Evolutionary conservation across 2,797 vertebrate species (phyloP).

Genomic region (Valencia hispanica): DNA sequence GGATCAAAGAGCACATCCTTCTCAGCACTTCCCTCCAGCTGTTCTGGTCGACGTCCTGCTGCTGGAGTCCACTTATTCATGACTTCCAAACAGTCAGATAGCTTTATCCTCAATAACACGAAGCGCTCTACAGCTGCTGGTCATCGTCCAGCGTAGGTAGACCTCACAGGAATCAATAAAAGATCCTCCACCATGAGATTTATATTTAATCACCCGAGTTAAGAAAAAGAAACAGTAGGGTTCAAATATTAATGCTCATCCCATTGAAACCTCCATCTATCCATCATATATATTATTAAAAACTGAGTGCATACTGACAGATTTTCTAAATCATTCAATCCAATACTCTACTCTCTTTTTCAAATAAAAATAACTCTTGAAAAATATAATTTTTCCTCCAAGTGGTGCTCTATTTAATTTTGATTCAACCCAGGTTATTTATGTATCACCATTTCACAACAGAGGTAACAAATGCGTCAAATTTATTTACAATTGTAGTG

Average conservation of each 20-base stretch:
- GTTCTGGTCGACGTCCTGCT: constrained; percentile 30
- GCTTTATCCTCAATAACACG: constrained; percentile 31
- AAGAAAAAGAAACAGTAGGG: constrained; percentile 18
- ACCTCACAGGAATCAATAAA: constrained; percentile 58
- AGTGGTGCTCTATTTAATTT: not conserved
- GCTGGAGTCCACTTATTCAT: constrained; percentile 33
- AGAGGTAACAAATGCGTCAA: not conserved
- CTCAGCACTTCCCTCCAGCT: constrained; percentile 52
- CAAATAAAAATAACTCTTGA: not conserved
- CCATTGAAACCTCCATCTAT: constrained; percentile 16
- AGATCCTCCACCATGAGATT: constrained; percentile 41
- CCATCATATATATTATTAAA: constrained; percentile 16
- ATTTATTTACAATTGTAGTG: not conserved
- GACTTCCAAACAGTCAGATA: constrained; percentile 9
- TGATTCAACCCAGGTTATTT: not conserved
- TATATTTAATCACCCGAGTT: constrained; percentile 40
- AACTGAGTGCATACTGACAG: not conserved
- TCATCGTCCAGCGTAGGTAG: constrained; percentile 34
- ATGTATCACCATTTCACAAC: not conserved
- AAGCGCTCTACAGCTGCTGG: constrained; percentile 18
- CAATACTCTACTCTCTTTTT: not conserved
- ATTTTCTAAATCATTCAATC: not conserved
- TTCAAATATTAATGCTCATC: constrained; percentile 51
- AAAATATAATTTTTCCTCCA: not conserved
- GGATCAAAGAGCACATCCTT: constrained; percentile 43